These are phyloP conservation scores for Drosophila atripex DNA, from an alignment of 2,888 invertebrate species.

Conservation along the genomic window DNA sequence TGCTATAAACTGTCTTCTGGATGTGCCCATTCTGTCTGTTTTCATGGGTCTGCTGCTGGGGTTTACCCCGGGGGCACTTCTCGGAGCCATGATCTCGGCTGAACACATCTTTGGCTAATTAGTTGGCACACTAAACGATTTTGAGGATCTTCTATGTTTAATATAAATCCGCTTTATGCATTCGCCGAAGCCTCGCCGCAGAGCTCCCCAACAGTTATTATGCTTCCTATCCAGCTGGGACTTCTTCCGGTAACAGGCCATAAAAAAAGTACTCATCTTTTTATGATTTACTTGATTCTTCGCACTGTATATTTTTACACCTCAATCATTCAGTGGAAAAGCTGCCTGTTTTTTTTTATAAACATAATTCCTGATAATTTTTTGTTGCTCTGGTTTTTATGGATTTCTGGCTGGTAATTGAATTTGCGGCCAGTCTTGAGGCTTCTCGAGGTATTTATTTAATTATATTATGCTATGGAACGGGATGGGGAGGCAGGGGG, in stretches of 20 bases:
- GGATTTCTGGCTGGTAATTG: slow-evolving; percentile 60
- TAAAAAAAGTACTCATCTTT: slow-evolving; percentile 64
- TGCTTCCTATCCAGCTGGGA: slow-evolving; percentile 48
- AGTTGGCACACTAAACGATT: slow-evolving; percentile 40
- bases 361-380: slow-evolving; percentile 35
- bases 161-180: slow-evolving; percentile 62
- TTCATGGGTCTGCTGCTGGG: slow-evolving; percentile 19
- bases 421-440: slow-evolving; percentile 66
- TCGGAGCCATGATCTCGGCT: slow-evolving; percentile 1
- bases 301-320: slow-evolving; percentile 48
- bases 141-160: slow-evolving; percentile 52
- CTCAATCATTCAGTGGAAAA: slow-evolving; percentile 55
- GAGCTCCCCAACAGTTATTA: slow-evolving; percentile 4
- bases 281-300: slow-evolving; percentile 36
- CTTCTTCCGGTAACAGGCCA: slow-evolving; percentile 62
- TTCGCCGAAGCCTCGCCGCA: slow-evolving; percentile 19
- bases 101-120: slow-evolving; percentile 51
- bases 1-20: slow-evolving; percentile 69
- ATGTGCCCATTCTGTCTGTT: slow-evolving; percentile 75
- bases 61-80: slow-evolving; percentile 1
- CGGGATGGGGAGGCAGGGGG: background rate
- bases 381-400: slow-evolving; percentile 23
- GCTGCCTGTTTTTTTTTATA: slow-evolving; percentile 35
- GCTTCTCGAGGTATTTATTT: slow-evolving; percentile 61
- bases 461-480: slow-evolving; percentile 52